Conservation (phyloP, 2,888 invertebrate species). For the Rhingia campestris region DNA sequence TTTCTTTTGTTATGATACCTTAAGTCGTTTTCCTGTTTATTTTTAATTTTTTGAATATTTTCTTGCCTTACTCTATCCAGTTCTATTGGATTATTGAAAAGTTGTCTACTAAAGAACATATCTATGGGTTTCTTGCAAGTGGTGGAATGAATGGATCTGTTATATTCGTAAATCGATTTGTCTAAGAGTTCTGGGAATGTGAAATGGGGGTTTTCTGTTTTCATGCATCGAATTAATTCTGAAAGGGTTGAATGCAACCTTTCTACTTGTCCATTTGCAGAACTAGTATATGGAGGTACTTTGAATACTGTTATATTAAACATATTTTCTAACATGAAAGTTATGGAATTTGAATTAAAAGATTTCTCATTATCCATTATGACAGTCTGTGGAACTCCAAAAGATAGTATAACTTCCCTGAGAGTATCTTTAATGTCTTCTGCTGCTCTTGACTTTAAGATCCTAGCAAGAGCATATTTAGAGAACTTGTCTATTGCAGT, state of each 20-base stretch:
- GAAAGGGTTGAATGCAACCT: constrained; percentile 44
- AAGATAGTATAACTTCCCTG: neutral
- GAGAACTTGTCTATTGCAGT: neutral
- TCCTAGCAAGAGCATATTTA: no score
- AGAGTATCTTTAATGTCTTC: no score
- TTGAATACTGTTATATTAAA: constrained; percentile 36
- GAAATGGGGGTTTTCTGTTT: neutral
- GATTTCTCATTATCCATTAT: constrained; percentile 32
- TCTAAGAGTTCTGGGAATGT: constrained; percentile 12
- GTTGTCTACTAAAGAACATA: neutral
- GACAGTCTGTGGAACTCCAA: neutral
- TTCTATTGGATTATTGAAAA: neutral
- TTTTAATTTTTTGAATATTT: neutral
- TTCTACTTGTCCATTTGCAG: constrained; percentile 33
- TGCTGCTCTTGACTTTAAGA: no score
- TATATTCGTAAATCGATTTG: constrained; percentile 20
- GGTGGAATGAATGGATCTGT: constrained; percentile 3
- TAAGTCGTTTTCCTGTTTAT: neutral
- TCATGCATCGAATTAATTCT: constrained; percentile 34
- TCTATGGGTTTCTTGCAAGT: constrained; percentile 14
- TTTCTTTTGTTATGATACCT: neutral
- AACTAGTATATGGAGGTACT: constrained; percentile 38
- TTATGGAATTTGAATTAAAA: constrained; percentile 19
- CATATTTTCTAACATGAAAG: constrained; percentile 24
- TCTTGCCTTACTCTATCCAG: neutral